Conservation (phyloP, 2,888 invertebrate species). For the Apotomis turbidana region DNA sequence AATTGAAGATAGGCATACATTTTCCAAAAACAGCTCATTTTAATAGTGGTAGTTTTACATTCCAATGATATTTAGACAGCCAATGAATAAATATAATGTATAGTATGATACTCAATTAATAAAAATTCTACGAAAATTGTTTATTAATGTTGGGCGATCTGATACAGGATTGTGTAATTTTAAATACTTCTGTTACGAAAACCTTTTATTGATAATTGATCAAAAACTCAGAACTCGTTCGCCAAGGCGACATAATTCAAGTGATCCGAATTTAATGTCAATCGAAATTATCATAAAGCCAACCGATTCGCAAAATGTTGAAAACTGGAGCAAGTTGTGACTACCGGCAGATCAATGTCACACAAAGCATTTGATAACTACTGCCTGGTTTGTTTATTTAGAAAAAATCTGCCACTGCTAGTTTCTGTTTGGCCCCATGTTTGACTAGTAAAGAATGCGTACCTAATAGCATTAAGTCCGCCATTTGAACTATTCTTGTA, state of each 20-base stretch:
- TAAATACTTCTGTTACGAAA: slow-evolving; percentile 24
- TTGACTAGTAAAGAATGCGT: no score
- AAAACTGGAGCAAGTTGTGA: slow-evolving; percentile 6
- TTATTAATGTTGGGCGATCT: neutral
- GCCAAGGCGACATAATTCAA: slow-evolving; percentile 27
- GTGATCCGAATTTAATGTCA: slow-evolving; percentile 25
- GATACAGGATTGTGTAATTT: slow-evolving; percentile 2
- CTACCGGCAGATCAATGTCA: slow-evolving; percentile 29
- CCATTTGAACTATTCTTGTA: no score
- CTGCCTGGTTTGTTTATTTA: neutral
- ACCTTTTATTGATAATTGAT: slow-evolving; percentile 16
- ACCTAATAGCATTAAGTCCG: no score
- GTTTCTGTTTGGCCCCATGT: no score
- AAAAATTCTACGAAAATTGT: no score
- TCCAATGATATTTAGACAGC: no score
- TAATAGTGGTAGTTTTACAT: no score
- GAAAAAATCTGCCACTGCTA: neutral
- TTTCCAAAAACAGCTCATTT: no score
- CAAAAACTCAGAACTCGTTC: slow-evolving; percentile 25
- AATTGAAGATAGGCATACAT: no score
- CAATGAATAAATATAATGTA: no score
- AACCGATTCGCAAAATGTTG: slow-evolving; percentile 3
- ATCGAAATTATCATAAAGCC: slow-evolving; percentile 7
- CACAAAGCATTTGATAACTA: neutral
- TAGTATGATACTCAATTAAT: no score